Conservation (phyloP, 2,113 vertebrate species). For the Pycnonotus jocosus region DNA sequence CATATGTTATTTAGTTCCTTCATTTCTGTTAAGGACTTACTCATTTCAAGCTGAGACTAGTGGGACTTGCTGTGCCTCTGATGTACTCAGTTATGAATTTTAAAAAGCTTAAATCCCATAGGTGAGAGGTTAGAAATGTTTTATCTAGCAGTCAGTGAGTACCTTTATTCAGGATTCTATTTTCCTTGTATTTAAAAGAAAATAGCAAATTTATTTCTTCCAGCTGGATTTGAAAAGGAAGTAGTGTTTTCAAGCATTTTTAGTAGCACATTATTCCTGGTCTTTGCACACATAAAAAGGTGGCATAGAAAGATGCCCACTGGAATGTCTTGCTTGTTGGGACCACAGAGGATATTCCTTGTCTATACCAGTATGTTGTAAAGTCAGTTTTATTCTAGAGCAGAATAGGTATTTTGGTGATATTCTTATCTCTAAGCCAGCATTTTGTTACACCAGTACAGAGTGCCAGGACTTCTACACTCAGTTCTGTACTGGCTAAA, state of each 20-base stretch:
- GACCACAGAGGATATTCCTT: neutral
- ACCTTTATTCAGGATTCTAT: neutral
- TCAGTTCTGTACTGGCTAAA: neutral
- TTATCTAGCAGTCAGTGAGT: neutral
- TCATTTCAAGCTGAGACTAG: fast-evolving
- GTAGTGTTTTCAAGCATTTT: neutral
- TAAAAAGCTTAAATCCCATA: neutral
- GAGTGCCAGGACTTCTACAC: neutral
- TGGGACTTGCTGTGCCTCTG: neutral
- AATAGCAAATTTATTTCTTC: neutral
- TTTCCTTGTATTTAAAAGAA: neutral
- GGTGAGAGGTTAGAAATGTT: neutral
- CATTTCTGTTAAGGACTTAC: neutral
- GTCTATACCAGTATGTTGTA: neutral
- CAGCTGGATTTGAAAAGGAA: neutral
- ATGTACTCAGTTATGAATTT: neutral
- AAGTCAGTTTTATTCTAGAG: neutral
- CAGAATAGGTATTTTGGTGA: neutral
- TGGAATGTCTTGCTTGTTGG: neutral
- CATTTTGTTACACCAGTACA: neutral
- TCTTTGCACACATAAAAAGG: neutral
- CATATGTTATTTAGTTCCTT: neutral
- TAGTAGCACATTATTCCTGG: neutral
- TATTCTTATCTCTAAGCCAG: neutral
- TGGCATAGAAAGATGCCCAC: neutral